Percentiles rank a stretch among this genome's conserved stretches.
These are phyloP conservation scores for Neotoma lepida DNA, from an alignment of 2,113 vertebrate species.

Conservation along the genomic window DNA sequence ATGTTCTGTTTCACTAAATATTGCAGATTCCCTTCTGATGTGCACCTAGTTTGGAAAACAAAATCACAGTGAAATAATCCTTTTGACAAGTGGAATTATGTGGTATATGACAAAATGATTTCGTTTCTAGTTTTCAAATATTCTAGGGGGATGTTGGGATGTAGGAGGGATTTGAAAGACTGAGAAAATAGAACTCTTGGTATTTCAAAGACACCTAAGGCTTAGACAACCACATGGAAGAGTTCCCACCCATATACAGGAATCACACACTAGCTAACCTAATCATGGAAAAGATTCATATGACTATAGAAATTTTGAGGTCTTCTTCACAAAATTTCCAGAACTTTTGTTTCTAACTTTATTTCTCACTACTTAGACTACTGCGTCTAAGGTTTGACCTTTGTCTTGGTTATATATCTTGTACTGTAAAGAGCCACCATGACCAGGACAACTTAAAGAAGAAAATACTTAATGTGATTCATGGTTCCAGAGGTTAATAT, in stretches of 20 bases:
- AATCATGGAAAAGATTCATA: background rate
- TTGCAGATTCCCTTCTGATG: background rate
- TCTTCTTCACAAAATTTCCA: background rate
- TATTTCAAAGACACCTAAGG: background rate
- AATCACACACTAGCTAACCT: background rate
- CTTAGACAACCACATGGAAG: background rate
- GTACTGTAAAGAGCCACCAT: too few relatives aligned
- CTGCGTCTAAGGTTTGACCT: background rate
- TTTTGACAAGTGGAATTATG: background rate
- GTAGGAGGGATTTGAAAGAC: background rate
- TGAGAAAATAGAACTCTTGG: background rate
- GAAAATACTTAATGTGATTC: background rate
- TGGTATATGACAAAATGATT: fast-evolving
- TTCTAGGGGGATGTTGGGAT: background rate
- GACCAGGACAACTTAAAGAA: background rate
- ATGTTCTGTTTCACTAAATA: background rate
- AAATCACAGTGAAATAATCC: background rate
- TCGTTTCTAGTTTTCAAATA: background rate
- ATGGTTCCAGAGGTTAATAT: background rate
- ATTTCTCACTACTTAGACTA: background rate
- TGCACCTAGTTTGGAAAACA: background rate
- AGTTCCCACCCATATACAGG: background rate
- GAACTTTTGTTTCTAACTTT: background rate
- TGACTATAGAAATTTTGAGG: background rate
- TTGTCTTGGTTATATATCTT: background rate